Conservation (phyloP, 2,113 vertebrate species). For the Saccopteryx leptura region DNA sequence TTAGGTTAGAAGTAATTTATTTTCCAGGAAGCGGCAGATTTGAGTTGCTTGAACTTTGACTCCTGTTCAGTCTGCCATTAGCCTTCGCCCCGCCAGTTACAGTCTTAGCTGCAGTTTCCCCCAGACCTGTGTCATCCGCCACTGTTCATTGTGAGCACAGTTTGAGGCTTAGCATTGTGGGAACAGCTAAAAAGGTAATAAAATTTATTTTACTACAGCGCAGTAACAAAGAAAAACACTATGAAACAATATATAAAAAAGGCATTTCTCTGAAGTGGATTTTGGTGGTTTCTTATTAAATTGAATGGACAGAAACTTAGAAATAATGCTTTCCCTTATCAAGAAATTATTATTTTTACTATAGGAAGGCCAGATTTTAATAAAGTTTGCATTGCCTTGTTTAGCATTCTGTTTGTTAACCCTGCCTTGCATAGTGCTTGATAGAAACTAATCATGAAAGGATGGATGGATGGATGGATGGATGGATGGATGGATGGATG, state of each 20-base stretch:
- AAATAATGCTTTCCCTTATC: neutral
- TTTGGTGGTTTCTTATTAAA: constrained; percentile 52
- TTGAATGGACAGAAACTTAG: neutral
- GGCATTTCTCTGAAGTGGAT: constrained; percentile 22
- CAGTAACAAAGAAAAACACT: neutral
- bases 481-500: neutral
- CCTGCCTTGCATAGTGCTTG: neutral
- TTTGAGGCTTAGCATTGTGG: neutral
- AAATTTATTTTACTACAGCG: constrained; percentile 14
- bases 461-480: neutral
- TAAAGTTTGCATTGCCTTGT: neutral
- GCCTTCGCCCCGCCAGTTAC: neutral
- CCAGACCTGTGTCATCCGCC: neutral
- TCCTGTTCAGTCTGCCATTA: neutral
- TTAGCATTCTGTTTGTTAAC: neutral
- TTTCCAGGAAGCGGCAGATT: constrained; percentile 32
- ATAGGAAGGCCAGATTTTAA: neutral
- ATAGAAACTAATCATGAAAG: neutral
- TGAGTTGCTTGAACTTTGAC: constrained; percentile 36
- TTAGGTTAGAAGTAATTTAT: constrained; percentile 54
- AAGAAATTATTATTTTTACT: constrained; percentile 48
- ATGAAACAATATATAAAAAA: neutral
- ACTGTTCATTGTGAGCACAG: neutral
- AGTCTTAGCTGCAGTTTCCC: neutral
- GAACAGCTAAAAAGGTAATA: neutral